phyloP scores from a whole-genome alignment of 2,888 invertebrate genomes.

The Cantharis rufa region DNA sequence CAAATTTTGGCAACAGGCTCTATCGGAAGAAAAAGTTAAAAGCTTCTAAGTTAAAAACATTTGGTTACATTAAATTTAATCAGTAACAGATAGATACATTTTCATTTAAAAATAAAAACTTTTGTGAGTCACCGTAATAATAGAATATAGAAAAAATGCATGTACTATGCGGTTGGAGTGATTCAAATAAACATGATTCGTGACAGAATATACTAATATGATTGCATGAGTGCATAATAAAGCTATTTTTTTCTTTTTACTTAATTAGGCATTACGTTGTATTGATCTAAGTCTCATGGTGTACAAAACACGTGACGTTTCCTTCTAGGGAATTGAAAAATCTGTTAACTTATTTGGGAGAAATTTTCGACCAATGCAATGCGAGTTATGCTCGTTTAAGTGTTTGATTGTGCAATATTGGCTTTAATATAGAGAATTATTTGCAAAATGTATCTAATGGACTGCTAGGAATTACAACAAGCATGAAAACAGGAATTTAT shows the following conservation, averaged over 20 bases:
- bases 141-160: neutral
- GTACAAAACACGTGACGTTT: neutral
- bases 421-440: constrained; percentile 9
- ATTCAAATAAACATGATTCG: neutral
- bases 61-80: neutral
- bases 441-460: constrained; percentile 19
- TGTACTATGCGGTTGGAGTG: neutral
- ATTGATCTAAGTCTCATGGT: neutral
- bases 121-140: neutral
- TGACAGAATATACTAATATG: neutral
- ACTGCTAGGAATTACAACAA: constrained; percentile 17
- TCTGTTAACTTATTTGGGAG: neutral
- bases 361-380: neutral
- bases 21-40: no score
- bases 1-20: neutral
- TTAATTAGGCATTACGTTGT: neutral
- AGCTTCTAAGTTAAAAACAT: neutral
- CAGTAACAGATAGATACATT: neutral
- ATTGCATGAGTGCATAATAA: neutral
- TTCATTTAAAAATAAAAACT: neutral
- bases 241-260: neutral
- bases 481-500: constrained; percentile 18
- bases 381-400: neutral
- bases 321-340: neutral
- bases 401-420: neutral